Percentiles rank a stretch among this genome's conserved stretches.
phyloP scores from a whole-genome alignment of 1,140 invertebrate species.

The Pogonomyrmex californicus region DNA sequence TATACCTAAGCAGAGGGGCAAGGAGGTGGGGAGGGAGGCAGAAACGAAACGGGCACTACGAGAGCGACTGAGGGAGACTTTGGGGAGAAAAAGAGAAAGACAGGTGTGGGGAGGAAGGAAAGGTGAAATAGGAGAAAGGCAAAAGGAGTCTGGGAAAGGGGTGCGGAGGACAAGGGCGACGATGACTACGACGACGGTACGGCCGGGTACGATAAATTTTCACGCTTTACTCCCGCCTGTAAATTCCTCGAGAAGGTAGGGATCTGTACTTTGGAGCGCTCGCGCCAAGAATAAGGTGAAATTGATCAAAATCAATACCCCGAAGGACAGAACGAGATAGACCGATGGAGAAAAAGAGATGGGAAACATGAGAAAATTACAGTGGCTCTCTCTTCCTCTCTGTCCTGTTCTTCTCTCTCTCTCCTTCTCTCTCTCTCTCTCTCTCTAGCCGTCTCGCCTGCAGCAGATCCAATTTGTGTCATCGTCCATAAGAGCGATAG shows the following conservation, averaged over 20 bases:
- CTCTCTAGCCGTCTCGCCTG: neutral
- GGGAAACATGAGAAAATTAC: constrained; percentile 27
- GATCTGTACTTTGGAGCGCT: constrained; percentile 14
- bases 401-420: no score
- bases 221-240: constrained; percentile 39
- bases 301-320: constrained; percentile 50
- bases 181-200: constrained; percentile 37
- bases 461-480: constrained; percentile 49
- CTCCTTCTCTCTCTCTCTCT: neutral
- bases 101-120: neutral
- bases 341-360: neutral
- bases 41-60: constrained; percentile 30
- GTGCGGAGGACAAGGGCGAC: constrained; percentile 53
- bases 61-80: neutral
- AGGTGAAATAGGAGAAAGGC: constrained; percentile 47
- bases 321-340: neutral
- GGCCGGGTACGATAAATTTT: constrained; percentile 56
- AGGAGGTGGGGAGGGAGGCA: neutral
- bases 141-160: constrained; percentile 44
- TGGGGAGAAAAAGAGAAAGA: constrained; percentile 9
- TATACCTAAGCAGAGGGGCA: constrained; percentile 33
- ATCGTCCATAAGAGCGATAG: constrained; percentile 39
- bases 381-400: neutral
- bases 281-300: constrained; percentile 24
- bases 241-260: constrained; percentile 40